phyloP scores from a whole-genome alignment of 2,113 vertebrate genomes.

The Leptobrachium leishanense region DNA sequence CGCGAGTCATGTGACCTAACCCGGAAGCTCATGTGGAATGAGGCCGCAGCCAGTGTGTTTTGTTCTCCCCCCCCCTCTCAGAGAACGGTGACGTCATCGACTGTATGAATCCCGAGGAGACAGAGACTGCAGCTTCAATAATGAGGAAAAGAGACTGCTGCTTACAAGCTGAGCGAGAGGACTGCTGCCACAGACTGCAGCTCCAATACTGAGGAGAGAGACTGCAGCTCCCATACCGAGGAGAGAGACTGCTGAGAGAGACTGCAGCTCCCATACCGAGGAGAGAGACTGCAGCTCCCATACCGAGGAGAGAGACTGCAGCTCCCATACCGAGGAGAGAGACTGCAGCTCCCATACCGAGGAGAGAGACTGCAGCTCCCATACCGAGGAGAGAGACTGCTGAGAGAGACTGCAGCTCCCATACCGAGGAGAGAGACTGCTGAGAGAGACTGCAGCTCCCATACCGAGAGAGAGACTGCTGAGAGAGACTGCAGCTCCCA shows the following conservation, averaged over 20 bases:
- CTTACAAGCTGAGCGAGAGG: too few species aligned
- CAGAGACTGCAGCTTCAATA: background rate
- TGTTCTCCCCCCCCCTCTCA: background rate
- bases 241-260: too few species aligned
- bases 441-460: background rate
- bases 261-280: background rate
- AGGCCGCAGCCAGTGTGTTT: slow-evolving; percentile 5
- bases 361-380: background rate
- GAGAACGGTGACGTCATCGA: slow-evolving; percentile 31
- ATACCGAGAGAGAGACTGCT: background rate
- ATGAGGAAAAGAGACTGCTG: too few species aligned
- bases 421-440: background rate
- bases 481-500: background rate
- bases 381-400: background rate
- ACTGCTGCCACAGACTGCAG: too few species aligned
- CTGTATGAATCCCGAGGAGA: slow-evolving; percentile 4
- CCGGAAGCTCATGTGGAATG: slow-evolving; percentile 28
- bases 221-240: background rate
- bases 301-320: background rate
- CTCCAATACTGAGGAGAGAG: background rate
- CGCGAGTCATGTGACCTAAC: slow-evolving; percentile 38
- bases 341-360: background rate
- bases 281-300: background rate
- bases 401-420: background rate
- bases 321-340: background rate